Evolutionary conservation across 2,888 invertebrate genomes (phyloP), one percentile per base, ranked within the genome.

Genomic region (Phyto melanocephala): DNA sequence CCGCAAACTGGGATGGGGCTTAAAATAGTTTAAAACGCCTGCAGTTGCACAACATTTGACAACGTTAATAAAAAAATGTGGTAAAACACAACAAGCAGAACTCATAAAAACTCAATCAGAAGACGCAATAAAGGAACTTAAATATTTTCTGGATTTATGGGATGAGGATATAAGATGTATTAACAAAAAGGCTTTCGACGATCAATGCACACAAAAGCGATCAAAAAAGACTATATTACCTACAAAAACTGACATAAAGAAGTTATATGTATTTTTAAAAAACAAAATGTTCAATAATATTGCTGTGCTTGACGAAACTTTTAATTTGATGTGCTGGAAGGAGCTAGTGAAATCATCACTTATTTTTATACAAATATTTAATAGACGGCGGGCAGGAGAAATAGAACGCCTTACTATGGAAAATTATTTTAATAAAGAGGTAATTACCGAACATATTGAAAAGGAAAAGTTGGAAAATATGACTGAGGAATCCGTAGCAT

Each of bases 321-420:
- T 63, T 47, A 10, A 28, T 11, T 11, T 10, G 2, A 1, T 3
- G 8, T 42, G 37, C 1, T 78, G 71, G 71, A 22, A 5, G 0
- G 37, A 71, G 3, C 8, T 78, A 8, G 35, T 71, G 2, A 24
- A 78, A 56, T 1, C 56, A 22, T 37, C 70, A 1, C 11, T 60
- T 4, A 37, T 60, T 5, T 40, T 22, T 22, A 20, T 60, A 0
- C 62, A 54, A 37, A 70, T 77, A 15, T 70, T 77, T 15, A 77
- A 77, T n/a, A 13, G 70, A 28, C 24, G 77, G 37, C 24, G 68
- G 62, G 68, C 77, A 11, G 77, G 77, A 0, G 77, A 77, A 68
- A 68, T 77, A 17, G 71, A 78, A 47, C 10, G 78, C 1, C 24
- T 78, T 1, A 70, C 56, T 11, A 45, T 78, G 0, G 10, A n/a